These are phyloP conservation scores for Esox niger DNA, from an alignment of 2,113 vertebrate species.

Conservation along the genomic window DNA sequence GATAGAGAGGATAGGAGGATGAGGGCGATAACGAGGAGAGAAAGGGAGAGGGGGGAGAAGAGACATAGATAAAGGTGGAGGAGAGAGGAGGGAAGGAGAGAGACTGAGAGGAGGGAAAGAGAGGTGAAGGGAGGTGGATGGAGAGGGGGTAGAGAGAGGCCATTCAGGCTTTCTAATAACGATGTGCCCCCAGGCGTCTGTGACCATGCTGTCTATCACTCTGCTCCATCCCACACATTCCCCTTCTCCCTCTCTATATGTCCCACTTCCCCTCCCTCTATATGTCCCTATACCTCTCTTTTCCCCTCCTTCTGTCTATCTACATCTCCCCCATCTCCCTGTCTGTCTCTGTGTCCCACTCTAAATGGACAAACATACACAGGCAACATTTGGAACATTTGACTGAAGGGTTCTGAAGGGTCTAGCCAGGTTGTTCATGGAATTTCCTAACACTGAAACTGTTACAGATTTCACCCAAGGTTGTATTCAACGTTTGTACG, in stretches of 20 bases:
- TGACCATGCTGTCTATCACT: conserved; percentile 10
- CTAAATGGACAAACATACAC: no score
- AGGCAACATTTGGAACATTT: no score
- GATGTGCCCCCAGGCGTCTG: conserved; percentile 65
- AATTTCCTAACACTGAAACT: no score
- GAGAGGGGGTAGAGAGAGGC: background rate
- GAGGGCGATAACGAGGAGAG: conserved; percentile 17
- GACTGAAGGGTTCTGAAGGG: no score
- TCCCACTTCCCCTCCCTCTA: background rate
- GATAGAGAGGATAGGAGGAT: background rate
- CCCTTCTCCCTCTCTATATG: background rate
- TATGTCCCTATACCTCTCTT: conserved; percentile 11
- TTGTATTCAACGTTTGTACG: no score
- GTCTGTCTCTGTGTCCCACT: background rate
- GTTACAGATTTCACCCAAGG: no score
- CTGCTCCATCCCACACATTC: conserved; percentile 6
- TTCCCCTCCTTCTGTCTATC: conserved; percentile 18
- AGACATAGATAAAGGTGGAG: no score
- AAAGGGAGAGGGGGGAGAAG: conserved; percentile 17
- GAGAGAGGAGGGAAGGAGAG: no score
- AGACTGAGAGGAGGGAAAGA: conserved; percentile 2
- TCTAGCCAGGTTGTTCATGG: no score
- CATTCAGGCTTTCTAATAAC: conserved; percentile 61
- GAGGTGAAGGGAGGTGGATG: no score
- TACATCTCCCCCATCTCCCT: conserved; percentile 3